A percentile compares a stretch with the other conserved stretches of the same genome.
Evolutionary conservation across 2,888 invertebrate species (phyloP).

Genomic region (Drosophila paramelanica): DNA sequence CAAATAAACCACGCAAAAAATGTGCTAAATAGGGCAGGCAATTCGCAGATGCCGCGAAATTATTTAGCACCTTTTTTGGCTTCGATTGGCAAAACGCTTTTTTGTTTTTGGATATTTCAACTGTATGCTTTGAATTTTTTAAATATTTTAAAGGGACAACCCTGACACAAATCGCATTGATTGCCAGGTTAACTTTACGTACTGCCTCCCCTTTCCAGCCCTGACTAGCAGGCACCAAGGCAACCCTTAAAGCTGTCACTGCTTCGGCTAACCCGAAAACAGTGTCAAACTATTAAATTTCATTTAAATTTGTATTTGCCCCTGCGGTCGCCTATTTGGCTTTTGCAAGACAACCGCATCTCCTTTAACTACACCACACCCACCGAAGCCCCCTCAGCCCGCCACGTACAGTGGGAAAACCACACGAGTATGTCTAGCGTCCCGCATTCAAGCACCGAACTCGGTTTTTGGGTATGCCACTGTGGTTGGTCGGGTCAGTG

Average conservation of each 20-base stretch:
- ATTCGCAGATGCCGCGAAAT: constrained; percentile 16
- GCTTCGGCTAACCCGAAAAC: constrained; percentile 1
- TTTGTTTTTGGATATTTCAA: constrained; percentile 13
- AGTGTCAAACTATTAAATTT: constrained; percentile 45
- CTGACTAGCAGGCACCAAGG: no score
- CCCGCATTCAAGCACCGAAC: constrained; percentile 35
- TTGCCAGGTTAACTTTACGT: constrained; percentile 1
- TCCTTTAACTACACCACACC: background rate
- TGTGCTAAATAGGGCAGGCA: constrained; percentile 64
- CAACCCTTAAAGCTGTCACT: background rate
- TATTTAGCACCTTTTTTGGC: constrained; percentile 70
- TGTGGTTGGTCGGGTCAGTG: constrained; percentile 51
- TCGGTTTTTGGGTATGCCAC: constrained; percentile 42
- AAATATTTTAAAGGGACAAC: background rate
- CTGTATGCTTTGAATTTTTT: background rate
- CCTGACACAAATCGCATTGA: constrained; percentile 7
- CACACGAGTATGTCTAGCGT: constrained; percentile 43
- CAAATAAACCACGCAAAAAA: constrained; percentile 58
- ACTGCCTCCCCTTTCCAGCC: no score
- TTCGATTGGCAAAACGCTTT: constrained; percentile 32
- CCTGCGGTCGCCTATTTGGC: constrained; percentile 46
- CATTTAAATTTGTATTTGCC: constrained; percentile 42
- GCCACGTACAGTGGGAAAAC: constrained; percentile 15
- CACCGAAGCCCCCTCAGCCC: background rate
- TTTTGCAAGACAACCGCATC: constrained; percentile 33